phyloP scores from a whole-genome alignment of 92 coral and sea anemone genomes.

The Pocillopora meandrina region DNA sequence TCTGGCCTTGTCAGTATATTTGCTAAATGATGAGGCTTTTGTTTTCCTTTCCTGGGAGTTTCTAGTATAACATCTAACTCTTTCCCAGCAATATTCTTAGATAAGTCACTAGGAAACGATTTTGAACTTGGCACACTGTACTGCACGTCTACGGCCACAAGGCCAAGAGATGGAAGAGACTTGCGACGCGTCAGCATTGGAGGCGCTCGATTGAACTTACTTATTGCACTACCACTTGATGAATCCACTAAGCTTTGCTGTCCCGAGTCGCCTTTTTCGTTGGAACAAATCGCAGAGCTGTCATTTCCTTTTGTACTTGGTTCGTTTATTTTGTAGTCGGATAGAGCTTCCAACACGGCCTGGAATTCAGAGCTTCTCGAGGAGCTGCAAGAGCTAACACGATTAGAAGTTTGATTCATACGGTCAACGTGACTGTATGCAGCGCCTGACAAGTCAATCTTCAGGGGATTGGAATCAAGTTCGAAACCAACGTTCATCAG shows the following conservation, averaged over 20 bases:
- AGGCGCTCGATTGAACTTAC: background rate
- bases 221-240: background rate
- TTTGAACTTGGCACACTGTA: constrained; percentile 13
- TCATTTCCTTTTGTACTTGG: background rate
- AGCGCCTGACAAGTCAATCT: constrained; percentile 7
- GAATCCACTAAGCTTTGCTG: constrained; percentile 4
- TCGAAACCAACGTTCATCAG: background rate
- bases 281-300: background rate
- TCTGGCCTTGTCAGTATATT: background rate
- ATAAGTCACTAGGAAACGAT: background rate
- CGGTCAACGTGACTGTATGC: background rate
- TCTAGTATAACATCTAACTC: constrained; percentile 10
- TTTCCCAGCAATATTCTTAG: background rate
- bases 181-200: background rate
- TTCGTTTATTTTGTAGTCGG: background rate
- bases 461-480: background rate
- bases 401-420: background rate
- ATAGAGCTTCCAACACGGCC: constrained; percentile 8
- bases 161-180: constrained; percentile 15
- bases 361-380: constrained; percentile 20
- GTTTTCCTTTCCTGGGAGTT: constrained; percentile 3
- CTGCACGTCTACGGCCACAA: constrained; percentile 19
- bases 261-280: background rate
- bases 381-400: background rate
- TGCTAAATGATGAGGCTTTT: background rate